A percentile compares a stretch with the other conserved stretches of the same genome.
Evolutionary conservation across 2,797 vertebrate species (phyloP).

Genomic region (Helicolenus hilgendorfi): DNA sequence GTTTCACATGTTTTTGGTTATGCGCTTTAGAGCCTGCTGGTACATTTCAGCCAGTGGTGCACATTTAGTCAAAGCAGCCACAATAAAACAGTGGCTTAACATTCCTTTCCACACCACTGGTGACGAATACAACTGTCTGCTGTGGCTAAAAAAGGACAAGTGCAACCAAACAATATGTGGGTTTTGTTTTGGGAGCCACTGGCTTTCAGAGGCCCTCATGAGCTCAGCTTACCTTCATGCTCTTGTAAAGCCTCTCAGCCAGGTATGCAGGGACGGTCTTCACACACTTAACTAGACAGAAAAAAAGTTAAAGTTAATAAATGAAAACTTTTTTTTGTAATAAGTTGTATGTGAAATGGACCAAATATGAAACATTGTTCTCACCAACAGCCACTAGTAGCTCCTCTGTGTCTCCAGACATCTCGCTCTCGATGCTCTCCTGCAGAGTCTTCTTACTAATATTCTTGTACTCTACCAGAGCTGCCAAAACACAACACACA

Average conservation of each 20-base stretch:
- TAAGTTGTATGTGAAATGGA: neutral
- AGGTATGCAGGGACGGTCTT: slow-evolving; percentile 91
- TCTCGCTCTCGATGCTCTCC: slow-evolving; percentile 93
- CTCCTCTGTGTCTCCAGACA: slow-evolving; percentile 91
- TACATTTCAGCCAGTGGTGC: slow-evolving; percentile 20
- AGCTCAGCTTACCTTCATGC: slow-evolving; percentile 91
- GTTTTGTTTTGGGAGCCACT: slow-evolving; percentile 3
- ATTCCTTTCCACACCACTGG: slow-evolving; percentile 69
- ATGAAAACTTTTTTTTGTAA: neutral
- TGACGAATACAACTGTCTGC: slow-evolving; percentile 24
- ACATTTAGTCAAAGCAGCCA: slow-evolving; percentile 29
- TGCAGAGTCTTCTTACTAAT: slow-evolving; percentile 93
- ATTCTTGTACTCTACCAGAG: slow-evolving; percentile 92
- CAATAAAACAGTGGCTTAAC: slow-evolving; percentile 56
- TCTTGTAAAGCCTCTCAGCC: slow-evolving; percentile 89
- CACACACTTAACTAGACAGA: slow-evolving; percentile 91
- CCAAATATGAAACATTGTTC: neutral
- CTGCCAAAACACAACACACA: slow-evolving; percentile 74
- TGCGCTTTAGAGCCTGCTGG: neutral
- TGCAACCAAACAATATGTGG: slow-evolving; percentile 44
- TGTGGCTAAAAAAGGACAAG: neutral
- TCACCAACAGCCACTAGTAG: slow-evolving; percentile 93
- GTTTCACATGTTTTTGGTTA: neutral
- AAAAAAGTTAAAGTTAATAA: neutral
- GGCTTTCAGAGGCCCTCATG: neutral